Percentiles rank a stretch among this genome's conserved stretches.
These are phyloP conservation scores for Danaus melanippus DNA, from an alignment of 1,140 invertebrate species.

Conservation along the genomic window DNA sequence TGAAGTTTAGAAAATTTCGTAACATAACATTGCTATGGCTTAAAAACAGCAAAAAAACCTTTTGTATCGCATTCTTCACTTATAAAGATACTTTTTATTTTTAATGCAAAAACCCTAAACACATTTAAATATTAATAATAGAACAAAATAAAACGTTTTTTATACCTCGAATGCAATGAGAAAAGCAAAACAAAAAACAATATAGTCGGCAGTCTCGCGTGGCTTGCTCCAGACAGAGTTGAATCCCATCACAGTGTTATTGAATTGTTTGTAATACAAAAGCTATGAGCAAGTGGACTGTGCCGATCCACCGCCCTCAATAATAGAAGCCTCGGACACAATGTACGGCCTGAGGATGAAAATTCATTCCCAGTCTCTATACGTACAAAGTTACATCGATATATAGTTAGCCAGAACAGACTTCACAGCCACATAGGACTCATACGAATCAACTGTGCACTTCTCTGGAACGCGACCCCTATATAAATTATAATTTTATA, in stretches of 20 bases:
- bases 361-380: slow-evolving; percentile 12
- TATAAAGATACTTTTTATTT: too few relatives aligned
- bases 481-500: too few relatives aligned
- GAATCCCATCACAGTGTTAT: slow-evolving; percentile 61
- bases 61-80: too few relatives aligned
- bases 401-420: not conserved
- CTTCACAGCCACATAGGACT: too few relatives aligned
- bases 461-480: too few relatives aligned
- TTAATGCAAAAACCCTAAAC: too few relatives aligned
- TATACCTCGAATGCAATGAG: slow-evolving; percentile 1
- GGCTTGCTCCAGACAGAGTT: slow-evolving; percentile 36
- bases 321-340: slow-evolving; percentile 29
- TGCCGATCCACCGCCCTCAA: slow-evolving; percentile 39
- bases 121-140: too few relatives aligned
- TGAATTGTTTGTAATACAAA: slow-evolving; percentile 54
- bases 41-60: too few relatives aligned
- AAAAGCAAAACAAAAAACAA: slow-evolving; percentile 40
- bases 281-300: slow-evolving; percentile 35
- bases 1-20: too few relatives aligned
- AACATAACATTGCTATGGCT: too few relatives aligned
- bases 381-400: slow-evolving; percentile 6
- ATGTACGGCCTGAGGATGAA: slow-evolving; percentile 12
- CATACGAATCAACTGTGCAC: too few relatives aligned
- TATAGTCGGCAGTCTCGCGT: slow-evolving; percentile 39
- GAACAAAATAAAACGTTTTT: not conserved